These are phyloP conservation scores for Bombus ignitus DNA, from an alignment of 1,140 invertebrate species.

Conservation along the genomic window DNA sequence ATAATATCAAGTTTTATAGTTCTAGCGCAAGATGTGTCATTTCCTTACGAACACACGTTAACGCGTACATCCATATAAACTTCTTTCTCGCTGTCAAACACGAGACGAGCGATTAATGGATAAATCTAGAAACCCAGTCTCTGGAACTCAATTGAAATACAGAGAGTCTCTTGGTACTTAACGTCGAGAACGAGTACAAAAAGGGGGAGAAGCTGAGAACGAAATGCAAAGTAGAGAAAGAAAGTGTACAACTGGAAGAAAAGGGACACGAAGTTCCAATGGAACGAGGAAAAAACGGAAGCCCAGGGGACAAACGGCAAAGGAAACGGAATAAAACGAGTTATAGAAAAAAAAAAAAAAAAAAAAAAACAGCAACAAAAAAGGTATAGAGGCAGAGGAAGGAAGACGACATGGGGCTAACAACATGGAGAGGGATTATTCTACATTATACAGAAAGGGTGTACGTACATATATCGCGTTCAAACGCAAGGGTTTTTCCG, in stretches of 20 bases:
- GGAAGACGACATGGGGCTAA: not conserved
- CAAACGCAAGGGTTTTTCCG: not conserved
- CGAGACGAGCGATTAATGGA: not conserved
- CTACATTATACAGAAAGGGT: slow-evolving; percentile 5
- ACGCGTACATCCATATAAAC: not conserved
- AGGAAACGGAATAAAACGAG: not conserved
- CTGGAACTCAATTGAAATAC: slow-evolving; percentile 23
- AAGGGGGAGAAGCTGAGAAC: not conserved
- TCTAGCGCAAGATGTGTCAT: not conserved
- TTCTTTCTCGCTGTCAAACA: too few relatives aligned
- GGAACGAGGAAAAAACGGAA: not conserved
- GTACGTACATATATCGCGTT: slow-evolving; percentile 1
- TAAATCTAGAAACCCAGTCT: not conserved
- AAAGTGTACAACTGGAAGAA: not conserved
- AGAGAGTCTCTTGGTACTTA: not conserved
- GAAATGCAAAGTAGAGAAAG: slow-evolving; percentile 19
- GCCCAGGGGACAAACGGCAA: not conserved
- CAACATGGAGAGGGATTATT: slow-evolving; percentile 33
- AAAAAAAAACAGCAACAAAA: not conserved
- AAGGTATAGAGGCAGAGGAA: not conserved
- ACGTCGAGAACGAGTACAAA: not conserved
- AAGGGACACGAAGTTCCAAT: not conserved
- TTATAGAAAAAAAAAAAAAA: not conserved
- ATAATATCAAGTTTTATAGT: not conserved
- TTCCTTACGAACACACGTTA: not conserved